Evolutionary conservation across 1,140 invertebrate genomes (phyloP).

Genomic region (Lethrus apterus): DNA sequence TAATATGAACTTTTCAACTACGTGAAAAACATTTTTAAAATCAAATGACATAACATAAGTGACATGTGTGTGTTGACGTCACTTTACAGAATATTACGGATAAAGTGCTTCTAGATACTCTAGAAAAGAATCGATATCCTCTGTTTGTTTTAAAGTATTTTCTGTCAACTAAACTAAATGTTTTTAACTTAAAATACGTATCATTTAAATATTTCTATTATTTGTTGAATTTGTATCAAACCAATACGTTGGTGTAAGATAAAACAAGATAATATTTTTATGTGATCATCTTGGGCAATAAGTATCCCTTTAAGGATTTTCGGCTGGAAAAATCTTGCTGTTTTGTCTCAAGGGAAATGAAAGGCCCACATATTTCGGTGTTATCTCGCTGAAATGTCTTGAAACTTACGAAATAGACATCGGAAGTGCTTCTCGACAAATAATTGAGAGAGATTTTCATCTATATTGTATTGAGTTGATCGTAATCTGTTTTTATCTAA

Average conservation of each 20-base stretch:
- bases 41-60: too few relatives aligned
- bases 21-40: too few relatives aligned
- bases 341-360: conserved; percentile 35
- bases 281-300: conserved; percentile 31
- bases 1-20: too few relatives aligned
- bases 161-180: too few relatives aligned
- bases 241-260: too few relatives aligned
- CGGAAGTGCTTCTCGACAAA: conserved; percentile 3
- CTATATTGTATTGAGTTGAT: too few relatives aligned
- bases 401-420: conserved; percentile 29
- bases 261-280: conserved; percentile 35
- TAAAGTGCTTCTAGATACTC: not conserved
- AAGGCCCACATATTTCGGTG: conserved; percentile 30
- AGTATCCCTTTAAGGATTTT: conserved; percentile 34
- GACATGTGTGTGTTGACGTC: too few relatives aligned
- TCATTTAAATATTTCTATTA: too few relatives aligned
- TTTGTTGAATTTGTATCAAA: too few relatives aligned
- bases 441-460: not conserved
- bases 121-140: not conserved
- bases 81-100: too few relatives aligned
- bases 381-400: conserved; percentile 32
- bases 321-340: conserved; percentile 30
- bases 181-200: too few relatives aligned
- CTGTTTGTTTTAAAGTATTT: too few relatives aligned
- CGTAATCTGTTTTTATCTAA: conserved; percentile 11